phyloP scores from a whole-genome alignment of 1,140 invertebrate species.

The Aphis craccivora region DNA sequence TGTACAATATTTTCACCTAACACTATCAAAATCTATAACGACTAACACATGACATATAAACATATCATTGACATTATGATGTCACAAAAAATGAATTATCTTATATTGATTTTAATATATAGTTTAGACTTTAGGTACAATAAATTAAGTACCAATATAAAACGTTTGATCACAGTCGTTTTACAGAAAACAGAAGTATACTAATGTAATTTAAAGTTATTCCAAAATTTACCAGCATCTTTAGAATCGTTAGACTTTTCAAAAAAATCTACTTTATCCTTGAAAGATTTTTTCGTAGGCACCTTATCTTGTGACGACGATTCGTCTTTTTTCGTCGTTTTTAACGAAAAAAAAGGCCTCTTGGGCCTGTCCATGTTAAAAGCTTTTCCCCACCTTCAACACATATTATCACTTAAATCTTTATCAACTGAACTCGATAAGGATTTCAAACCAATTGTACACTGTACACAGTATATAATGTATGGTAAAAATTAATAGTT shows the following conservation, averaged over 20 bases:
- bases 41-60: too few relatives aligned
- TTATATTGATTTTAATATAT: neutral
- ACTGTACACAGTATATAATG: neutral
- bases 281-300: conserved; percentile 21
- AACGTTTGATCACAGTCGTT: conserved; percentile 36
- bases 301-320: neutral
- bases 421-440: neutral
- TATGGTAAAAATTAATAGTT: neutral
- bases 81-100: neutral
- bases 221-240: conserved; percentile 35
- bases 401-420: neutral
- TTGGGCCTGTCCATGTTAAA: conserved; percentile 45
- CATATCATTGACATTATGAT: neutral
- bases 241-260: neutral
- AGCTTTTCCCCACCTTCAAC: neutral
- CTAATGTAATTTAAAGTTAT: neutral
- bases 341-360: neutral
- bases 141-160: neutral
- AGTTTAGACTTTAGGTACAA: neutral
- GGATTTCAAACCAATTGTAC: neutral
- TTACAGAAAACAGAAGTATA: neutral
- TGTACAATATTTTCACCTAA: too few relatives aligned
- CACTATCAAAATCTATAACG: neutral
- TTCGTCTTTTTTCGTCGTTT: neutral
- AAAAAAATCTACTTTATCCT: conserved; percentile 23